Evolutionary conservation across 2,113 vertebrate genomes (phyloP), one percentile per base, ranked within the genome.

Genomic region (Ursus arctos): DNA sequence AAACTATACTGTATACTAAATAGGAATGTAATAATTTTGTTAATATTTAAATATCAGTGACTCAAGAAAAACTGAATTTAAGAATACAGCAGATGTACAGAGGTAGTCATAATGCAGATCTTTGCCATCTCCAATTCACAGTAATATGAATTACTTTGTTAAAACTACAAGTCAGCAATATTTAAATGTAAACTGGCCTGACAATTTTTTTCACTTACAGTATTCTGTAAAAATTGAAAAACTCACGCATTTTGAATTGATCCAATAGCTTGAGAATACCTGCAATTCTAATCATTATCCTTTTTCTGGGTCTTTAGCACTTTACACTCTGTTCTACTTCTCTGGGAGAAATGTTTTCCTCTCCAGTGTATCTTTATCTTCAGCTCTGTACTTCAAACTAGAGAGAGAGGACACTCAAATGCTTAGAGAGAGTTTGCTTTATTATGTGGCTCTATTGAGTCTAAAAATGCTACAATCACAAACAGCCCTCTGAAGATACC

Each of bases 401-500:
- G 36, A 72, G n/a, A 95, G 57, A 88, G 21, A 95, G 81, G 81
- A 88, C 47, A 83, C 92, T 95, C 61, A 77, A 55, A 72, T 96
- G 76, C 63, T 76, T 36, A 61, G 19, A 92, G 43, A 95, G 65
- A 83, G 82, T 97, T 97, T 94, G 91, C 96, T 97, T 98, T 95
- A 95, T 96, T 95, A 91, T 94, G 85, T 91, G 85, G 51, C 40
- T 97, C 89, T 87, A 84, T 53, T 92, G 94, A 94, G 89, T 77
- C 87, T 93, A 95, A 98, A 97, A 97, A 97, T 88, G 63, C 87
- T 88, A 63, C 81, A 92, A 88, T 96, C 95, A 93, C 96, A 97
- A 97, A 93, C 22, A 94, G 49, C 92, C 88, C 71, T 95, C 82
- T 84, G 94, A 96, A 98, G 82, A 96, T 94, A 77, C 80, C 94